Evolutionary conservation across 2,797 vertebrate species (phyloP), one percentile per base, ranked within the genome.

Genomic region (Eulemur mongoz): DNA sequence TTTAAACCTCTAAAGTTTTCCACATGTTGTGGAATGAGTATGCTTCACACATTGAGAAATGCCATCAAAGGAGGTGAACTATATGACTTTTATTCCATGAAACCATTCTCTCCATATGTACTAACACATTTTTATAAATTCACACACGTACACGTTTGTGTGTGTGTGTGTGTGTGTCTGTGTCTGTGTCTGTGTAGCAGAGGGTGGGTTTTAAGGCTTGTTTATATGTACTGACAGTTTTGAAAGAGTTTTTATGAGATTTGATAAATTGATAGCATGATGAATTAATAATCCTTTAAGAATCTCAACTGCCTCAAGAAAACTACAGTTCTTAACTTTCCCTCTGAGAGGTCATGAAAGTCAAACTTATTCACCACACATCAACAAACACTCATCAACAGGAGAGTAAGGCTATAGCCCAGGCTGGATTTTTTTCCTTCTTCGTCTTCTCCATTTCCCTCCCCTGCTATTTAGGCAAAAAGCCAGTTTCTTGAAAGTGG

Each of bases 371-470:
- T 93, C 73, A 73, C 57, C 73, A 82, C 83, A 83, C 48, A 79
- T 96, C 90, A 93, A 57, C 73, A 63, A 50, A 32, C n/a, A 32
- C 65, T 97, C 94, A 87, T 96, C 96, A 96, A 78, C 45, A 52
- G 83, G 72, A 92, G 91, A 88, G 61, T 50, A 93, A 94, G 20
- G 7, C 59, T 83, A 1, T 48, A 91, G 73, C 63, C 35, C 50
- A 81, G 48, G 67, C 32, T 67, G 2, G 18, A 22, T 92, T 65
- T 57, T 75, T 45, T 67, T 59, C 70, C 27, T 25, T 48, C 4
- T 54, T 78, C 48, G 20, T 50, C 3, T 50, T 82, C 59, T 48
- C 15, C 22, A 38, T 32, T 75, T 79, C 40, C 48, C 75, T 73
- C 30, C 30, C 20, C 48, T 70, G 88, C 65, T 14, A 15, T 88